Base-by-base conservation (phyloP, 2,797 vertebrate genomes). In the Oreochromis mossambicus region DNA sequence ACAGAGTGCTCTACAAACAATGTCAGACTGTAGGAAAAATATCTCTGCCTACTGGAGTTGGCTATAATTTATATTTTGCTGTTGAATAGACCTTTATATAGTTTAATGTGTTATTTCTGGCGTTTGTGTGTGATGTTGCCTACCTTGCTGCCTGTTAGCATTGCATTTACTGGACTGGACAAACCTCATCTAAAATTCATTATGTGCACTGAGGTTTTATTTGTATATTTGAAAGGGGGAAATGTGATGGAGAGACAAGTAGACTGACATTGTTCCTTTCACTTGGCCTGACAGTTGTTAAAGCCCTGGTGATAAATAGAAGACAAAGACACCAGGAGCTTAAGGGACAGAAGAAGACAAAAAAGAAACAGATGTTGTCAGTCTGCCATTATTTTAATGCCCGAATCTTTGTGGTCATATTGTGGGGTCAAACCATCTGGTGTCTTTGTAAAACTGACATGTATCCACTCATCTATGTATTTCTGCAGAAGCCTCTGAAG, bases 341-440 rank as follows among this genome's bases (percentile, higher is more conserved):
- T 86, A 88, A 90, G 86, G 86, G 90, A 91, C 86, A 76, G 46
- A 89, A 84, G 85, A 75, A 83, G 12, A 89, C 56, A 84, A 21
- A 88, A 87, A 89, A 84, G 90, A 94, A 88, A 79, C 92, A 92
- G 93, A 94, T 94, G 92, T 92, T 92, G 92, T 93, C 88, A 92
- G 66, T 90, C 89, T 88, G 88, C 87, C 89, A 87, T 93, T 93
- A 88, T 87, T 94, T 90, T 92, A 90, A 81, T 84, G 91, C 77
- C 86, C 85, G 85, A 83, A 91, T 86, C 88, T 86, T 80, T 70
- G 80, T 81, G 86, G 86, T 87, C 78, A 68, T 87, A 56, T 86
- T 93, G 83, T 93, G 84, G 87, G 89, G 89, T 92, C 88, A 80
- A 94, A 89, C 92, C 93, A 95, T 95, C 94, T 96, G 95, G 91